A percentile compares a stretch with the other conserved stretches of the same genome.
These are phyloP conservation scores for Cyanoliseus patagonus DNA, from an alignment of 2,113 vertebrate species.

Conservation along the genomic window DNA sequence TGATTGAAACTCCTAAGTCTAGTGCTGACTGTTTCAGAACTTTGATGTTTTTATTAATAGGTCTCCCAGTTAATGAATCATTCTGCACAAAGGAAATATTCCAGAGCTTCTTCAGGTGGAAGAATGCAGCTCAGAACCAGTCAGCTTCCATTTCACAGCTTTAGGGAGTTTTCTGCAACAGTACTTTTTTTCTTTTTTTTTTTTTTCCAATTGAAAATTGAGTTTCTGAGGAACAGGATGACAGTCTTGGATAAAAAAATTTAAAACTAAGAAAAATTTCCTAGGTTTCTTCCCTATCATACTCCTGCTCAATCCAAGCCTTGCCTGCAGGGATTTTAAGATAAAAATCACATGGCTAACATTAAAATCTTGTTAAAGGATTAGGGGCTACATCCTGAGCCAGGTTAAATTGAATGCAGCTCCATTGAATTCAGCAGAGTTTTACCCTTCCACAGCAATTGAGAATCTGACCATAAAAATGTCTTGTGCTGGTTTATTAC, in stretches of 20 bases:
- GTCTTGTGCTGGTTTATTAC: constrained; percentile 23
- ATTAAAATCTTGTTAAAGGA: constrained; percentile 66
- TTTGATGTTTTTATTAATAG: not conserved
- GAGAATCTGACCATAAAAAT: constrained; percentile 1
- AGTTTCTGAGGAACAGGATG: not conserved
- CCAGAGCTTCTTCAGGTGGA: not conserved
- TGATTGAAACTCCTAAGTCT: not conserved
- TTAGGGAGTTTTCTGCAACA: not conserved
- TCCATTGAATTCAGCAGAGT: constrained; percentile 10
- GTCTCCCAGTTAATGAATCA: not conserved
- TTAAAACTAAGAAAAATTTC: not conserved
- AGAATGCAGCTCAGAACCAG: not conserved
- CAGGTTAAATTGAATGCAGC: constrained; percentile 48
- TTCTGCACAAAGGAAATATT: not conserved
- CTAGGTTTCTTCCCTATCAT: not conserved
- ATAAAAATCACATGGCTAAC: constrained; percentile 57
- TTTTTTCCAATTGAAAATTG: not conserved
- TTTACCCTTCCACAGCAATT: constrained; percentile 18
- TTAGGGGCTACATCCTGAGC: not conserved
- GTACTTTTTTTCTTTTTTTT: not conserved
- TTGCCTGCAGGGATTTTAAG: constrained; percentile 38
- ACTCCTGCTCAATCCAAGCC: not conserved
- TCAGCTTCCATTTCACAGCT: not conserved
- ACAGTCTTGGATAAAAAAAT: not conserved
- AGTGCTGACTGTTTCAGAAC: not conserved